Evolutionary conservation across 2,113 vertebrate species (phyloP).

Genomic region (Crotalus viridis): DNA sequence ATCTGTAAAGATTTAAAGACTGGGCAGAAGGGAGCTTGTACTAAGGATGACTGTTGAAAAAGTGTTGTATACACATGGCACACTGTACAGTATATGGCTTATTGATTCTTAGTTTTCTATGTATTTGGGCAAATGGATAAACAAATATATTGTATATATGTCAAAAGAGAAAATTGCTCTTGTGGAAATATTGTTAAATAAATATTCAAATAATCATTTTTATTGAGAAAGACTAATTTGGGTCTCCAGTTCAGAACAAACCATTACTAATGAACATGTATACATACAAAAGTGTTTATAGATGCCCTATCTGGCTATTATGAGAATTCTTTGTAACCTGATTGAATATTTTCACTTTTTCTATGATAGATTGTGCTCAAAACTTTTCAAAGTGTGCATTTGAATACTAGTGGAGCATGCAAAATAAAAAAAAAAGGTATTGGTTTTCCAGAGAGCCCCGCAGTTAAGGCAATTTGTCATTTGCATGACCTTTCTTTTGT

Average conservation of each 20-base stretch:
- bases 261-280: neutral
- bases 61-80: neutral
- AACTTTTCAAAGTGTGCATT: conserved; percentile 38
- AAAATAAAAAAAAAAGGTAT: conserved; percentile 42
- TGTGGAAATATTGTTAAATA: conserved; percentile 17
- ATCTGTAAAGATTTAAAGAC: neutral
- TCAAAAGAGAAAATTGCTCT: neutral
- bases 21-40: neutral
- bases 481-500: conserved; percentile 66
- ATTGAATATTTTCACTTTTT: conserved; percentile 32
- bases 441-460: conserved; percentile 38
- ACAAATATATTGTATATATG: neutral
- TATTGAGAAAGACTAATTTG: neutral
- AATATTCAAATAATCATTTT: conserved; percentile 19
- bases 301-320: neutral
- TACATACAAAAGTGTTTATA: conserved; percentile 22
- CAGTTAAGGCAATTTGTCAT: conserved; percentile 56
- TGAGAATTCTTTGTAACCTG: conserved; percentile 39
- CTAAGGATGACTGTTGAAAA: neutral
- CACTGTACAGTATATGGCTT: neutral
- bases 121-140: neutral
- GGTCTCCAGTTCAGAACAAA: conserved; percentile 15
- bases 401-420: conserved; percentile 47
- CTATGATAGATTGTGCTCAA: conserved; percentile 39
- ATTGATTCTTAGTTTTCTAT: neutral